Evolutionary conservation across 2,113 vertebrate species (phyloP), one percentile per base, ranked within the genome.

Genomic region (Forbesichthys papilliferus): DNA sequence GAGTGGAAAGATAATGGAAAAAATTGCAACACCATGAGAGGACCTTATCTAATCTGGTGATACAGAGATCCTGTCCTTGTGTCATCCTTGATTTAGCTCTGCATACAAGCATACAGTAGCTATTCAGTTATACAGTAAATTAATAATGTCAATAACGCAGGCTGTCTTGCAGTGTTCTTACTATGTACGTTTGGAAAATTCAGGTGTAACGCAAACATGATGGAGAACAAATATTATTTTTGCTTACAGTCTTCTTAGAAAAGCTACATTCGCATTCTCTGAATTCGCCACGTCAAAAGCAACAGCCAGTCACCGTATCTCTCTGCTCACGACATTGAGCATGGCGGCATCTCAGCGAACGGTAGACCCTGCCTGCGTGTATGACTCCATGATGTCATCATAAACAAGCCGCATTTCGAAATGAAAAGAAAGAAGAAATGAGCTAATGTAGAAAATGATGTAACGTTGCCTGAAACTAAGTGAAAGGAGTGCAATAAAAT

Each of bases 201-300:
- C 51, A 13, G 51, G 4, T 42, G n/a, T 53, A 12, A n/a, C 11
- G 11, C 51, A n/a, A 13, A 53, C 51, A 12, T 13, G 51, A 53
- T 13, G n/a, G 51, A 53, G n/a, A 4, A 53, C 36, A 13, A 53
- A 12, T n/a, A 53, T 53, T 12, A 13, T 13, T 53, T n/a, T 53
- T 13, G 46, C 18, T 58, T 63, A 7, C 18, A 42, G 36, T 49
- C n/a, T 48, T 63, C 61, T 63, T 8, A 48, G 61, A 63, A 63
- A 27, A n/a, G 46, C 20, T 18, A n/a, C 47, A 6, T 46, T 46
- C 14, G n/a, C 13, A 14, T 61, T 61, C 27, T 61, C 59, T 12
- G 59, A 61, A 61, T 46, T n/a, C 59, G 16, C 11, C 27, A 34
- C 13, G 36, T n/a, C 36, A 34, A 14, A 46, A 46, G n/a, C 42